Evolutionary conservation across 2,113 vertebrate species (phyloP).

Genomic region (Cyrtonyx montezumae): DNA sequence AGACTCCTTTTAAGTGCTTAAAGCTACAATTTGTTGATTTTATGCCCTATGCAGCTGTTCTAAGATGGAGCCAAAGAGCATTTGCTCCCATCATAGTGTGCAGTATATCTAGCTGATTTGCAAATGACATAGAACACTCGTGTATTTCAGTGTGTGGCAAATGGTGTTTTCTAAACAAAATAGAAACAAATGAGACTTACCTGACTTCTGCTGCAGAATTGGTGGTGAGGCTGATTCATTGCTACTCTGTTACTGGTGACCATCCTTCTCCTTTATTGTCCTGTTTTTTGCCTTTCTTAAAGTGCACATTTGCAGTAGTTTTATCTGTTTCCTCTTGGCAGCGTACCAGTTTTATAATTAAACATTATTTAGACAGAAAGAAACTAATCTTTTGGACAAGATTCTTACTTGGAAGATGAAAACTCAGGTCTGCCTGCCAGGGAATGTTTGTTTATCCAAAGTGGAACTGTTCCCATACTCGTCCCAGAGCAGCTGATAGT

Average conservation of each 20-base stretch:
- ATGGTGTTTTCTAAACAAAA: background rate
- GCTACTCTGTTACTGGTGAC: background rate
- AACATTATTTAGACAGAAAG: background rate
- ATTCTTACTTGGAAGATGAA: background rate
- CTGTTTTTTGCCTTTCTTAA: background rate
- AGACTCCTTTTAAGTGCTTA: background rate
- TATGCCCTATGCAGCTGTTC: background rate
- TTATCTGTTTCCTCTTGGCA: background rate
- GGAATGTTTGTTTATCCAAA: background rate
- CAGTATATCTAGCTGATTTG: background rate
- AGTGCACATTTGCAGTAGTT: background rate
- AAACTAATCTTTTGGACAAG: background rate
- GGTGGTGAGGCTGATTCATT: background rate
- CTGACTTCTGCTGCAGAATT: background rate
- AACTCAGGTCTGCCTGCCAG: background rate
- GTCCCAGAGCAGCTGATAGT: background rate
- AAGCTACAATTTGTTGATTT: background rate
- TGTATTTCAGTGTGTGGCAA: background rate
- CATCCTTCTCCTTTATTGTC: background rate
- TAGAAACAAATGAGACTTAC: background rate
- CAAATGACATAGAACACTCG: background rate
- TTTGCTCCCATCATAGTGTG: background rate
- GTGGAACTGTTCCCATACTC: background rate
- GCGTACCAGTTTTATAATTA: background rate
- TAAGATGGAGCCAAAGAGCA: background rate